phyloP scores from a whole-genome alignment of 2,888 invertebrate genomes.

The Reticulitermes lucifugus region DNA sequence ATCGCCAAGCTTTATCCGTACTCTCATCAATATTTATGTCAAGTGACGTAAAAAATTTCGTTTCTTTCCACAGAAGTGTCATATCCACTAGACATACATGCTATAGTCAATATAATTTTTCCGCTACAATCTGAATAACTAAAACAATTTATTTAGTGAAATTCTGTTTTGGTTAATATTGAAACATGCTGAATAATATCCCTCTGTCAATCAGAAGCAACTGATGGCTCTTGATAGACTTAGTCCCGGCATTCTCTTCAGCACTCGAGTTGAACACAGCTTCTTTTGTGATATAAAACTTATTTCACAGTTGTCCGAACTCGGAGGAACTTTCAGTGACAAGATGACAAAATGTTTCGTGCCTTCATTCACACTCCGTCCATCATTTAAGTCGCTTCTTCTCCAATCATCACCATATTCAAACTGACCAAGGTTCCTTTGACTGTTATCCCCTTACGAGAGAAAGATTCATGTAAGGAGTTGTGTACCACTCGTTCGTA shows the following conservation, averaged over 20 bases:
- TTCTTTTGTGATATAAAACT: constrained; percentile 25
- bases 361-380: background rate
- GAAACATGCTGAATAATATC: background rate
- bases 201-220: background rate
- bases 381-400: constrained; percentile 11
- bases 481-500: background rate
- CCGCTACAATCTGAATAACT: constrained; percentile 25
- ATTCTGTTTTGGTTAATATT: constrained; percentile 6
- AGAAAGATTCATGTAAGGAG: background rate
- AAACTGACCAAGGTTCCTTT: constrained; percentile 18
- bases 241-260: background rate
- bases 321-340: constrained; percentile 17
- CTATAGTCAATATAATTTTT: background rate
- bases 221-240: background rate
- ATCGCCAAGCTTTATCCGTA: background rate
- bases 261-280: background rate
- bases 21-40: background rate
- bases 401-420: constrained; percentile 29
- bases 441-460: background rate
- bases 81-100: background rate
- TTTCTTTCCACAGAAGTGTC: background rate
- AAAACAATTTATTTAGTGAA: constrained; percentile 29
- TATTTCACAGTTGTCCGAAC: constrained; percentile 42
- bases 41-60: background rate
- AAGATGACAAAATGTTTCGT: background rate